A percentile compares a stretch with the other conserved stretches of the same genome.
These are phyloP conservation scores for Epsilonema sp. DNA, from an alignment of 2,888 invertebrate genomes.

Conservation along the genomic window DNA sequence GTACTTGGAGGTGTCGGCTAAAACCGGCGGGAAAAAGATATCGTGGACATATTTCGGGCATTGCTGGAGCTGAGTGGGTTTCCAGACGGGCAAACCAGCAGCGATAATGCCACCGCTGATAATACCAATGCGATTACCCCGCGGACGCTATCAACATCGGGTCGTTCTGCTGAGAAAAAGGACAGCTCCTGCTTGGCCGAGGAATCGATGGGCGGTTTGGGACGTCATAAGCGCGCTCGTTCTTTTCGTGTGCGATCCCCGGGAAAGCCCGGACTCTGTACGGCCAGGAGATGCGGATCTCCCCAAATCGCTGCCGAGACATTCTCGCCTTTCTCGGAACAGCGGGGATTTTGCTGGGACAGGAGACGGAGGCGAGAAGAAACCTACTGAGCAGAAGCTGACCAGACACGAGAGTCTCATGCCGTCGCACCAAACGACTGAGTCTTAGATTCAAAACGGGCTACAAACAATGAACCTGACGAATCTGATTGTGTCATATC, in stretches of 20 bases:
- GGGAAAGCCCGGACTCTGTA: neutral
- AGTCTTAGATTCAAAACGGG: constrained; percentile 2
- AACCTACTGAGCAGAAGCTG: no score
- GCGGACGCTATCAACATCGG: no score
- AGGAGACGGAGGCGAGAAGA: neutral
- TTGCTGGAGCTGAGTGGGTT: constrained; percentile 55
- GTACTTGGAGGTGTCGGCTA: constrained; percentile 32
- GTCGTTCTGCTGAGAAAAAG: no score
- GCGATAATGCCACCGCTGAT: no score
- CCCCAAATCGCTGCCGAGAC: no score
- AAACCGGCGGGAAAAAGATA: constrained; percentile 46
- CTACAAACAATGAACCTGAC: neutral
- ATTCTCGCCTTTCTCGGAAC: no score
- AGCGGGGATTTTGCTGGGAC: no score
- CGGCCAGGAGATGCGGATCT: no score
- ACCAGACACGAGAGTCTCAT: constrained; percentile 9
- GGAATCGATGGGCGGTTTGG: no score
- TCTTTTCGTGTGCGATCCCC: neutral
- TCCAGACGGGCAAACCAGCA: constrained; percentile 14
- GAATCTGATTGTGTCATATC: constrained; percentile 2
- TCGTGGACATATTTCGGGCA: constrained; percentile 57
- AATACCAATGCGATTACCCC: neutral
- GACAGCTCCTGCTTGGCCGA: no score
- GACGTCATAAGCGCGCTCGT: neutral
- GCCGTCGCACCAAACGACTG: neutral